These are phyloP conservation scores for Myiopsitta monachus DNA, from an alignment of 2,113 vertebrate species.

Conservation along the genomic window DNA sequence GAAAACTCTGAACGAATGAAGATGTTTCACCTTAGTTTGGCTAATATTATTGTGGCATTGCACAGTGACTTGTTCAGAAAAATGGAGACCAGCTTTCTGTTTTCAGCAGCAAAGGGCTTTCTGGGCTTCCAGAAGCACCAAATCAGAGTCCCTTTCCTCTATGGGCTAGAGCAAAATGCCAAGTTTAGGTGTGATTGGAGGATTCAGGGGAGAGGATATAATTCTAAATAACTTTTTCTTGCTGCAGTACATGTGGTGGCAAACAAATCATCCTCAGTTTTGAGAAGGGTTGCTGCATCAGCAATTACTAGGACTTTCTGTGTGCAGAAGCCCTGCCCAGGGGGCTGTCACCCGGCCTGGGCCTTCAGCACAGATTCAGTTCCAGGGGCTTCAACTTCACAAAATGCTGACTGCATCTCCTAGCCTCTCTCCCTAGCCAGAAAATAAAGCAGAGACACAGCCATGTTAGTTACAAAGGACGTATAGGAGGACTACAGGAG, in stretches of 20 bases:
- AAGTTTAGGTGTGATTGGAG: not conserved
- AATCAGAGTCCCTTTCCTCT: not conserved
- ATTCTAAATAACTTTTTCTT: not conserved
- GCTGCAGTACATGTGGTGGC: not conserved
- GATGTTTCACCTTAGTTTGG: not conserved
- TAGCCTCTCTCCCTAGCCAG: not conserved
- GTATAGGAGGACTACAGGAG: not conserved
- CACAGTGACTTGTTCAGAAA: not conserved
- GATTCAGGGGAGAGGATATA: not conserved
- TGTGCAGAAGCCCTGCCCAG: not conserved
- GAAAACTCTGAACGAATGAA: not conserved
- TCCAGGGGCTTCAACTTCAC: not conserved
- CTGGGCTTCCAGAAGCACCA: not conserved
- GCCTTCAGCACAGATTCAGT: not conserved
- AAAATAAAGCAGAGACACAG: not conserved
- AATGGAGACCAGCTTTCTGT: not conserved
- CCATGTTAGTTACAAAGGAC: not conserved
- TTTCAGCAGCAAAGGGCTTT: not conserved
- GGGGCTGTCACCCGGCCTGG: rapidly evolving
- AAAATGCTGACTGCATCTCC: not conserved
- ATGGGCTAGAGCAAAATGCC: not conserved
- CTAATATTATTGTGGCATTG: not conserved
- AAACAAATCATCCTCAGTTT: not conserved
- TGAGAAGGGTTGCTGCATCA: not conserved
- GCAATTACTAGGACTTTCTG: not conserved